phyloP scores from a whole-genome alignment of 2,113 vertebrate genomes.

The Petroica traversi region DNA sequence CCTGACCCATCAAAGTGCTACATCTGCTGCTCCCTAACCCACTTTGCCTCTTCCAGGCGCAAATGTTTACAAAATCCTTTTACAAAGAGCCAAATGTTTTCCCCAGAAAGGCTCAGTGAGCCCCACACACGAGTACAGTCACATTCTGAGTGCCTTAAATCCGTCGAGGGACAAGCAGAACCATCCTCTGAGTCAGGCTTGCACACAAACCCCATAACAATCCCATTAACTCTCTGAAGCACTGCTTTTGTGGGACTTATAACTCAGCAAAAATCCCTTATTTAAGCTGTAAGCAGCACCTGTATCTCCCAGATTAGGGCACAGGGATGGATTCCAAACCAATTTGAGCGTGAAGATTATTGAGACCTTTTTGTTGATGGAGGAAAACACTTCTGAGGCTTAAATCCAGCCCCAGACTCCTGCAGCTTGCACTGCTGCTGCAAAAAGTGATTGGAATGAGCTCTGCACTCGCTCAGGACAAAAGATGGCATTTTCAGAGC shows the following conservation, averaged over 20 bases:
- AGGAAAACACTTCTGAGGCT: background rate
- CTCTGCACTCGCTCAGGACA: background rate
- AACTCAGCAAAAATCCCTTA: background rate
- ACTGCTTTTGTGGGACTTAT: background rate
- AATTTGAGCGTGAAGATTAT: background rate
- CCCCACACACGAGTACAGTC: background rate
- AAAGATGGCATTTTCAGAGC: background rate
- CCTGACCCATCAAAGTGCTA: background rate
- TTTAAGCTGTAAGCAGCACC: background rate
- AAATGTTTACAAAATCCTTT: background rate
- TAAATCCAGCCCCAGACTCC: background rate
- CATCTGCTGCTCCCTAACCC: background rate
- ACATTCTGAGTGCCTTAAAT: background rate
- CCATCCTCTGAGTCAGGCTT: background rate
- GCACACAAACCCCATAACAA: background rate
- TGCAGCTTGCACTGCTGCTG: background rate
- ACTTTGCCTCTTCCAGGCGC: background rate
- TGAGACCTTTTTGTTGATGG: background rate
- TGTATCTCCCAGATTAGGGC: background rate
- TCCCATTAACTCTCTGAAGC: background rate
- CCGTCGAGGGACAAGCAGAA: background rate
- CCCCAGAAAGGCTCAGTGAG: background rate
- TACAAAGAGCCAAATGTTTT: background rate
- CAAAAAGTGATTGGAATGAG: background rate
- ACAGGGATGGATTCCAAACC: background rate